Evolutionary conservation across 2,888 invertebrate species (phyloP).

Genomic region (Gastrophysa polygoni): DNA sequence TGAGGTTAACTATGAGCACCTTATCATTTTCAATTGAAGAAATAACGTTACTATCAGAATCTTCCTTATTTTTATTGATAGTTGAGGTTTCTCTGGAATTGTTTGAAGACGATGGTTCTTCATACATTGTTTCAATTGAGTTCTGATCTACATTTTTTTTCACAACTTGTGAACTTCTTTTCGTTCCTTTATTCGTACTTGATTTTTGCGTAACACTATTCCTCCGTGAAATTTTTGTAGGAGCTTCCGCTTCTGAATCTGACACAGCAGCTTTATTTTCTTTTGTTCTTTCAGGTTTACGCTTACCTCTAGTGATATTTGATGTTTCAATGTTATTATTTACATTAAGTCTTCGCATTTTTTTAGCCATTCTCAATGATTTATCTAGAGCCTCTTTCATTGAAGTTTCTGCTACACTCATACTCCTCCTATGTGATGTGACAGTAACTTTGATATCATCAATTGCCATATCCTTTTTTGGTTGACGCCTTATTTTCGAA

Average conservation of each 20-base stretch:
- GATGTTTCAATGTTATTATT: constrained; percentile 11
- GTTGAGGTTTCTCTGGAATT: background rate
- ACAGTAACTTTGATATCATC: constrained; percentile 34
- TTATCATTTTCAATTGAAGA: background rate
- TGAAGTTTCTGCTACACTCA: constrained; percentile 25
- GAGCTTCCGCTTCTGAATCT: background rate
- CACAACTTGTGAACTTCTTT: background rate
- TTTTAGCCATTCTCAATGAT: constrained; percentile 2
- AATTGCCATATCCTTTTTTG: constrained; percentile 11
- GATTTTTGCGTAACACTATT: background rate
- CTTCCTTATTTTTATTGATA: background rate
- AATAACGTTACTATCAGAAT: background rate
- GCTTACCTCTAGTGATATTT: background rate
- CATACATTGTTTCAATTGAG: background rate
- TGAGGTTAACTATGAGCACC: background rate
- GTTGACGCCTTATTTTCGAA: constrained; percentile 33
- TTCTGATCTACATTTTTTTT: background rate
- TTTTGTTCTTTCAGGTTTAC: constrained; percentile 6
- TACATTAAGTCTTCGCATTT: constrained; percentile 10
- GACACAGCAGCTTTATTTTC: background rate
- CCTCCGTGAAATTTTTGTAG: background rate
- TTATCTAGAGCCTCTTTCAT: constrained; percentile 3
- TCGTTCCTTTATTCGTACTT: background rate
- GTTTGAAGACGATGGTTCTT: background rate
- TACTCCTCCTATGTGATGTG: constrained; percentile 34